These are phyloP conservation scores for Steatornis caripensis DNA, from an alignment of 2,113 vertebrate species.

Conservation along the genomic window DNA sequence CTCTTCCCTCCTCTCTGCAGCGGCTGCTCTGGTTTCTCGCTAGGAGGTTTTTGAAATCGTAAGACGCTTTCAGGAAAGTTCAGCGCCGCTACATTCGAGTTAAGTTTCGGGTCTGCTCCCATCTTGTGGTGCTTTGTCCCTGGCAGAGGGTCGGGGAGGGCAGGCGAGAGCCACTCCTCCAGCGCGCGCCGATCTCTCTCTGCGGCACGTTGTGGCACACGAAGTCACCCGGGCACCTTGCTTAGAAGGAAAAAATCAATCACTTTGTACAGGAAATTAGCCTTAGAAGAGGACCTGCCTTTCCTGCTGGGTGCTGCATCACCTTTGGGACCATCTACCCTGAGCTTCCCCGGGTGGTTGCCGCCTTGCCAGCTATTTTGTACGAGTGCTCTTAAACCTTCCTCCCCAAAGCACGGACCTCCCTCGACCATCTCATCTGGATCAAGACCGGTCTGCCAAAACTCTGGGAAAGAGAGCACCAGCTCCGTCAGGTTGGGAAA, in stretches of 20 bases:
- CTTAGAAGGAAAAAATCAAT: no score
- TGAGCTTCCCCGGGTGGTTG: background rate
- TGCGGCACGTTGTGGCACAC: no score
- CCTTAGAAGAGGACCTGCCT: background rate
- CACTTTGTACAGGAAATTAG: no score
- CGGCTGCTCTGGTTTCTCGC: background rate
- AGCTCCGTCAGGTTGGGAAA: background rate
- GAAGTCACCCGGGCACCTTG: no score
- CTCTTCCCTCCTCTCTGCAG: rapidly evolving
- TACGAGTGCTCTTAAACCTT: background rate
- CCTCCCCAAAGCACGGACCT: background rate
- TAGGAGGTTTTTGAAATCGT: no score
- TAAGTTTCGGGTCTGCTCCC: no score
- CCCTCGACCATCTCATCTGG: background rate
- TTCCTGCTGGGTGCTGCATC: background rate
- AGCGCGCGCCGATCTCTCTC: no score
- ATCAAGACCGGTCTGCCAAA: background rate
- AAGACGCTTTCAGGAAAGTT: no score
- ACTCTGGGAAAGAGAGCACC: background rate
- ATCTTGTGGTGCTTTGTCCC: no score
- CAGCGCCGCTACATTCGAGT: no score
- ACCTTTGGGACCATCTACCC: background rate
- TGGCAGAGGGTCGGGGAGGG: no score
- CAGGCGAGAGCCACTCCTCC: no score
- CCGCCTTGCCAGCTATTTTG: background rate